phyloP scores from a whole-genome alignment of 2,888 invertebrate genomes.

The Neoscelio sp. region DNA sequence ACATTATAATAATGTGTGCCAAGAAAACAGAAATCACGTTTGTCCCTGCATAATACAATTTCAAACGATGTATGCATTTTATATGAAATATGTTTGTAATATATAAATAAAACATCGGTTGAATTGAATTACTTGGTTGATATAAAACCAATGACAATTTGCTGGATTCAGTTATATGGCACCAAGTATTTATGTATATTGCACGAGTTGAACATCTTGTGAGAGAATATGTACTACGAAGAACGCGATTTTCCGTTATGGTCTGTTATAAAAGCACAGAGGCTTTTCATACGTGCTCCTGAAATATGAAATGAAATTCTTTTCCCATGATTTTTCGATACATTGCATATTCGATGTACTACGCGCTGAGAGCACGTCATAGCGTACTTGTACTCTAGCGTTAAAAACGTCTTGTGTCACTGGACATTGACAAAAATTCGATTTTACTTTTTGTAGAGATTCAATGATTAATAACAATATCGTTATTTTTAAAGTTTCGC shows the following conservation, averaged over 20 bases:
- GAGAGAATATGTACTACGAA: neutral
- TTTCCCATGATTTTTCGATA: constrained; percentile 22
- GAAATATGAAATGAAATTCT: constrained; percentile 21
- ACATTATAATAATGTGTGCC: too few relatives aligned
- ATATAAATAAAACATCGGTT: too few relatives aligned
- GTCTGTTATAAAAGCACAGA: constrained; percentile 19
- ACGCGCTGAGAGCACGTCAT: neutral
- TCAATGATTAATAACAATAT: neutral
- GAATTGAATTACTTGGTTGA: too few relatives aligned
- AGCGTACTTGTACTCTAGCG: neutral
- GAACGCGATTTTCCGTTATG: constrained; percentile 7
- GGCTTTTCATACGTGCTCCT: constrained; percentile 10
- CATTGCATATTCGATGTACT: constrained; percentile 3
- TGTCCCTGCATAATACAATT: too few relatives aligned
- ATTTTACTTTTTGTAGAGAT: neutral
- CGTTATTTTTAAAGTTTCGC: too few relatives aligned
- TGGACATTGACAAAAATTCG: constrained; percentile 1
- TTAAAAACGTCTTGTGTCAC: neutral
- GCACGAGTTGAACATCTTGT: neutral
- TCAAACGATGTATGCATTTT: too few relatives aligned
- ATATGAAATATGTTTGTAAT: too few relatives aligned
- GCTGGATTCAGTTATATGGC: neutral
- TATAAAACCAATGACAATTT: neutral
- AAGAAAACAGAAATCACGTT: too few relatives aligned
- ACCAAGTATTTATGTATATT: constrained; percentile 1